phyloP scores from a whole-genome alignment of 2,888 invertebrate species.

The Cataglyphis cursor region DNA sequence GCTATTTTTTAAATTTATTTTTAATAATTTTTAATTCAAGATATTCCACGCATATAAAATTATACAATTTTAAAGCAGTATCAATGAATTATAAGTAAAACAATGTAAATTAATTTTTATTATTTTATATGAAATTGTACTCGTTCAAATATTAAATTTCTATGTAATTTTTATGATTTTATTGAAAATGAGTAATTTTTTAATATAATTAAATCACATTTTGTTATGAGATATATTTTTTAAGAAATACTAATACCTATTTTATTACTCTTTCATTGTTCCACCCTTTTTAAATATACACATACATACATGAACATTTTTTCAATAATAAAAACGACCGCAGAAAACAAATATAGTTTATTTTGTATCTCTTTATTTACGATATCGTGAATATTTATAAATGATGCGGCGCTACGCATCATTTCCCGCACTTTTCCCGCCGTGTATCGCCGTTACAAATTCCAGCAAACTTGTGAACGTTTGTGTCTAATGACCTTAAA shows the following conservation, averaged over 20 bases:
- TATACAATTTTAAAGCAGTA: not conserved
- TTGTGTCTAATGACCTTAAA: not conserved
- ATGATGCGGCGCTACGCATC: slow-evolving; percentile 18
- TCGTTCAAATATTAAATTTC: not conserved
- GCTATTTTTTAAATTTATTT: not conserved
- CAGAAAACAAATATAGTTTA: slow-evolving; percentile 50
- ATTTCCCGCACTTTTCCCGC: not conserved
- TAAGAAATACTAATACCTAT: slow-evolving; percentile 16
- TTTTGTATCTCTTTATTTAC: slow-evolving; percentile 57
- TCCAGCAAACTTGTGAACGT: not conserved
- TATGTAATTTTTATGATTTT: not conserved
- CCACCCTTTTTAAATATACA: slow-evolving; percentile 14
- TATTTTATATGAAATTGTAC: not conserved
- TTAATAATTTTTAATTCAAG: not conserved
- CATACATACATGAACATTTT: slow-evolving; percentile 19
- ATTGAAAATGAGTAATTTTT: not conserved
- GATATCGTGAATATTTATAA: slow-evolving; percentile 62
- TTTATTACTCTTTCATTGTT: not conserved
- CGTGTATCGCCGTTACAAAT: not conserved
- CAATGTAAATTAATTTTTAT: not conserved
- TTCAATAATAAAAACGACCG: slow-evolving; percentile 11
- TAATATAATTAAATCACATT: not conserved
- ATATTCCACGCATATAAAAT: not conserved
- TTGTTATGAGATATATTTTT: slow-evolving; percentile 1
- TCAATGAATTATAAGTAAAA: not conserved